Base-by-base conservation (phyloP, 2,888 invertebrate genomes). In the Tholera decimalis region DNA sequence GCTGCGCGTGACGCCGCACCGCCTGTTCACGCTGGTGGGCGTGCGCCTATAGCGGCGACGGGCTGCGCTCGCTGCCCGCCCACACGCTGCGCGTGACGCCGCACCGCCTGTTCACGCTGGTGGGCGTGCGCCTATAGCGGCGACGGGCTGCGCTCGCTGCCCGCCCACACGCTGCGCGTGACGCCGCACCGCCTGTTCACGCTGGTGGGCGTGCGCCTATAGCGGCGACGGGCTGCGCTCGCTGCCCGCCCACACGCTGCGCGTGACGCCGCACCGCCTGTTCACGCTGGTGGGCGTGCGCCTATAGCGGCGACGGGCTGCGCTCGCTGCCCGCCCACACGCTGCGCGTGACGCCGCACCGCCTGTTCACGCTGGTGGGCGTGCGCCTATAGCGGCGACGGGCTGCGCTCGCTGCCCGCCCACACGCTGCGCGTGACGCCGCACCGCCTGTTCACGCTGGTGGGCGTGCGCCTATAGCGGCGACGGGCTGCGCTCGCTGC, bases 31-130 rank as follows among this genome's bases (percentile, higher is more conserved):
- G 0, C 71, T 89, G 53, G 66, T 95, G 15, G 86, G 83, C 1
- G 93, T 93, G 20, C 82, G 83, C 59, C 86, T 91, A 76, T 91
- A 84, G 88, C 68, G n/a, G n/a, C n/a, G 94, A 92, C 69, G 94
- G 94, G 0, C 75, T 90, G 68, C 69, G 63, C 80, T 69, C 88
- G 1, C 64, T 85, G 26, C 71, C 68, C 9, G 86, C 85, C 77
- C 64, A 79, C 11, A 30, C 53, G 15, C 54, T 84, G 6, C 80
- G 63, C 20, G 71, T 90, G 9, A 76, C 71, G 20, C 78, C 77
- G 7, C 89, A 92, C 54, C 83, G 89, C 1, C 87, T 94, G n/a
- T 93, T 89, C 84, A 93, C 92, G 0, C 71, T 89, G 53, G 66
- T 95, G 15, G 86, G 83, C 1, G 93, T 93, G 20, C 82, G 83